Percentiles rank a stretch among this genome's conserved stretches.
phyloP scores from a whole-genome alignment of 2,888 invertebrate genomes.

The Idaea aversata region DNA sequence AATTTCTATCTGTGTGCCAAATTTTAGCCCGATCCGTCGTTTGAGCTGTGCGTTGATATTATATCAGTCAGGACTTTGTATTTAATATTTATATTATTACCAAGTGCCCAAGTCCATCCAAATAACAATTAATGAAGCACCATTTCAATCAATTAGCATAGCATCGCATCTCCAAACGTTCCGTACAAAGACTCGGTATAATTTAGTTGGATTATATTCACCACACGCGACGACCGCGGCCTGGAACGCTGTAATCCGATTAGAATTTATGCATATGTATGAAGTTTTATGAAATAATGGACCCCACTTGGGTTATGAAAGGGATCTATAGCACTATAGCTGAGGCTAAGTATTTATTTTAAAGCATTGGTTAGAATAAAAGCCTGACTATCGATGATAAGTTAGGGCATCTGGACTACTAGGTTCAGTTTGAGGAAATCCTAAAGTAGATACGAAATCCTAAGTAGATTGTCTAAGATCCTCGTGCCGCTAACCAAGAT shows the following conservation, averaged over 20 bases:
- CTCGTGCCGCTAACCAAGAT: too few species aligned
- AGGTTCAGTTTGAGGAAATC: too few species aligned
- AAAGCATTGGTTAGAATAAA: background rate
- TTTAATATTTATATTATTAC: background rate
- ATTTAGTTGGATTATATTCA: constrained; percentile 1
- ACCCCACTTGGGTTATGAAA: constrained; percentile 24
- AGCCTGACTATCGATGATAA: background rate
- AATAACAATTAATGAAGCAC: background rate
- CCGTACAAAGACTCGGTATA: background rate
- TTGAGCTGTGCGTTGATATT: too few species aligned
- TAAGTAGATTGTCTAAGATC: too few species aligned
- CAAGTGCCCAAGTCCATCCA: background rate
- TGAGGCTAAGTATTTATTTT: background rate
- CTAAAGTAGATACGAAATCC: too few species aligned
- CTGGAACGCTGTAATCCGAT: constrained; percentile 25
- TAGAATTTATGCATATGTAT: constrained; percentile 31
- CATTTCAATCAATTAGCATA: background rate
- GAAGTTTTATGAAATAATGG: constrained; percentile 39
- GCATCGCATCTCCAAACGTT: background rate
- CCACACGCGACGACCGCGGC: background rate
- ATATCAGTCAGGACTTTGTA: background rate
- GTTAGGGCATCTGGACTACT: too few species aligned
- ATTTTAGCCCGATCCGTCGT: too few species aligned
- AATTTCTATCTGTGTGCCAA: too few species aligned
- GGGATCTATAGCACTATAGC: constrained; percentile 14